These are phyloP conservation scores for Panthera uncia DNA, from an alignment of 2,113 vertebrate genomes.

Conservation along the genomic window DNA sequence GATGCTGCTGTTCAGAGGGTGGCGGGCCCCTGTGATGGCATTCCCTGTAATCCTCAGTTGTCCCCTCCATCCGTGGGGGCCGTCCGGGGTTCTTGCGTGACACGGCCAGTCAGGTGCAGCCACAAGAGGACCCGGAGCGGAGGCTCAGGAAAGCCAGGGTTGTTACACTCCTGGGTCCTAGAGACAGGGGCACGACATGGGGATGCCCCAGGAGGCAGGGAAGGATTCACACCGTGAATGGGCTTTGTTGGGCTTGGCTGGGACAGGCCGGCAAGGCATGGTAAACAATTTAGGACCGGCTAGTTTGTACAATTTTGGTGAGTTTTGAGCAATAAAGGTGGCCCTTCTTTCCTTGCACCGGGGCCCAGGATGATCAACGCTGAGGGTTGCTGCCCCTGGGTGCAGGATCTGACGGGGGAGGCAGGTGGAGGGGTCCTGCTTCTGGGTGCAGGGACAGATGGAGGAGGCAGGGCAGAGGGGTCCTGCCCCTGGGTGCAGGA, in stretches of 20 bases:
- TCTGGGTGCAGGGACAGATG: no score
- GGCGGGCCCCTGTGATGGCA: not conserved
- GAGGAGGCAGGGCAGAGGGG: not conserved
- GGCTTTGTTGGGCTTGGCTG: no score
- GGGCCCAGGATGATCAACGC: no score
- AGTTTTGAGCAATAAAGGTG: not conserved
- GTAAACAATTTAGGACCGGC: rapidly evolving
- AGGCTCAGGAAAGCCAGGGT: not conserved
- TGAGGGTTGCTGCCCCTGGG: no score
- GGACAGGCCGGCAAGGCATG: rapidly evolving
- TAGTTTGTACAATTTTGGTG: not conserved
- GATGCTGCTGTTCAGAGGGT: not conserved
- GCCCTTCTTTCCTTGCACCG: no score
- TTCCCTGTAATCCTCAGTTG: not conserved
- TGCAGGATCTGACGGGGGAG: no score
- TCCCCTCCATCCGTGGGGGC: not conserved
- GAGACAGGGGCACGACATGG: rapidly evolving
- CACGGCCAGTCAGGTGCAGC: not conserved
- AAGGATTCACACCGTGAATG: rapidly evolving
- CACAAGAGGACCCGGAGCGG: rapidly evolving
- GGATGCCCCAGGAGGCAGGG: not conserved
- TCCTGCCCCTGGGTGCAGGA: no score
- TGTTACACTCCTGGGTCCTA: rapidly evolving
- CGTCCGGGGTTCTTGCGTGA: no score
- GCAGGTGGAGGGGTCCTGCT: no score